Base-by-base conservation (phyloP, 2,888 invertebrate genomes). In the Andrena haemorrhoa region DNA sequence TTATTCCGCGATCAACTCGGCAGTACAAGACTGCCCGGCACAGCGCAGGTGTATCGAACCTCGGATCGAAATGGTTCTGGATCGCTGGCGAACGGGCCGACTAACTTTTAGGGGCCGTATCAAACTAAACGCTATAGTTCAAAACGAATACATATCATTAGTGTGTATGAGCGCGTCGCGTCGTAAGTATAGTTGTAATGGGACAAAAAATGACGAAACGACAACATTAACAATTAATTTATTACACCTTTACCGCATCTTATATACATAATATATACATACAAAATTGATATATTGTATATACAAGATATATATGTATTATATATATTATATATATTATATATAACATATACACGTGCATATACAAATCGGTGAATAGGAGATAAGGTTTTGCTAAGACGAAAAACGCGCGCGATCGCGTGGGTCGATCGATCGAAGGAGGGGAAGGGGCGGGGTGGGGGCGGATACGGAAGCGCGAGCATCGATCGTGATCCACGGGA, bases 111-210 rank as follows among this genome's bases (percentile, higher is more conserved):
- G 89, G 81, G 86, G 79, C 86, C 83, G 82, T 84, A 90, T 91
- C 88, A 91, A 91, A 92, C 86, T 87, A 89, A 91, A 80, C 85
- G 84, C 87, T 79, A 89, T 89, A 92, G 90, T 91, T 92, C 91
- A 91, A 92, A 90, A 89, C 84, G 79, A 89, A 89, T 90, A 89
- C 92, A 92, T 92, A 93, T 93, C 91, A 92, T 83, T 93, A 93
- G 56, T 26, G 89, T 86, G 83, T 60, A 87, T 79, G 82, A 89
- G 84, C 61, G 61, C 76, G 53, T 29, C 75, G 79, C 75, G 83
- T 60, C 72, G 72, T 75, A 83, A 80, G 65, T 80, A 58, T 74
- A 88, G 61, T 20, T 78, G 68, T 86, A 86, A 60, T 49, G 5
- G n/a, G 33, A 60, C 31, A 61, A 61, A 20, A 20, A 33, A 61